phyloP scores from a whole-genome alignment of 2,113 vertebrate species.

The Cercocebus atys region DNA sequence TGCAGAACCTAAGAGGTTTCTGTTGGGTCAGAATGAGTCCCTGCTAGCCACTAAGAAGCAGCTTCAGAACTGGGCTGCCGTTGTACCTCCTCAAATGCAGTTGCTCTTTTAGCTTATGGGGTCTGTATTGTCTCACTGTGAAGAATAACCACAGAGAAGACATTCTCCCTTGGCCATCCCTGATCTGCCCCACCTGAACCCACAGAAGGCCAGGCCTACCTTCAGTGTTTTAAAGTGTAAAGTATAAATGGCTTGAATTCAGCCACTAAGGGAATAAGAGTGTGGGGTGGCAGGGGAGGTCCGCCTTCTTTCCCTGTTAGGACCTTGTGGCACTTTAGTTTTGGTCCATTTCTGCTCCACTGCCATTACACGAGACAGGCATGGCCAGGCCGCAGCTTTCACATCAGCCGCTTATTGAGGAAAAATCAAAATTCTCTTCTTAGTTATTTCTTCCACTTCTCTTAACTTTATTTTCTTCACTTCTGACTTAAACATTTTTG shows the following conservation, averaged over 20 bases:
- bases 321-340: neutral
- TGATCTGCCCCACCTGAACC: neutral
- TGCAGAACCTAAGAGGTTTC: neutral
- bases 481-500: slow-evolving; percentile 19
- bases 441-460: neutral
- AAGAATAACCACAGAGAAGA: slow-evolving; percentile 52
- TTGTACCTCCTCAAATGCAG: neutral
- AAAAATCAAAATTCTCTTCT: slow-evolving; percentile 40
- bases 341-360: neutral
- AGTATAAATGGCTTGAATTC: neutral
- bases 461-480: neutral
- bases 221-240: neutral
- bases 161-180: neutral
- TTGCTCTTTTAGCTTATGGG: neutral
- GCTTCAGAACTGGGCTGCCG: neutral
- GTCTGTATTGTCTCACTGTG: slow-evolving; percentile 62
- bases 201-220: neutral
- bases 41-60: slow-evolving; percentile 36
- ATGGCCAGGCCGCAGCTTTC: neutral
- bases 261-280: neutral
- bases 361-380: neutral
- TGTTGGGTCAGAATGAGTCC: slow-evolving; percentile 7
- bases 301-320: slow-evolving; percentile 61
- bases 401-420: neutral
- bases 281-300: neutral